A percentile compares a stretch with the other conserved stretches of the same genome.
phyloP scores from a whole-genome alignment of 2,797 vertebrate genomes.

The Phyllotis vaccarum region DNA sequence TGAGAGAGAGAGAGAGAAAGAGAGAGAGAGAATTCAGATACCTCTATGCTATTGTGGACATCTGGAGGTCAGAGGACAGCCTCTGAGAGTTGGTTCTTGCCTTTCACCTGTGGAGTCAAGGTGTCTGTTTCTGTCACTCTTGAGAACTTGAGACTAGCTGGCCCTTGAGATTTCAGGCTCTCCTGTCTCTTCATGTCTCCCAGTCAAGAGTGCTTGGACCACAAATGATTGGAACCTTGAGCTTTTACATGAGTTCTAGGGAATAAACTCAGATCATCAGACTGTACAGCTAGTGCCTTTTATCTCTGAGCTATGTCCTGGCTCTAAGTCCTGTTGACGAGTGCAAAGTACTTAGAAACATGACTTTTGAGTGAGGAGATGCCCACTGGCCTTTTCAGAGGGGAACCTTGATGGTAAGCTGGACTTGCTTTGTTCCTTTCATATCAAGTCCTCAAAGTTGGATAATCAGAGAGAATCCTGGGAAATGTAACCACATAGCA shows the following conservation, averaged over 20 bases:
- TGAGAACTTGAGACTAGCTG: not conserved
- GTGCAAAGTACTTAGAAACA: not conserved
- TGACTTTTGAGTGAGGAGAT: not conserved
- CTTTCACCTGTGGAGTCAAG: not conserved
- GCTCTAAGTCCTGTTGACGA: not conserved
- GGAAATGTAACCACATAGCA: not conserved
- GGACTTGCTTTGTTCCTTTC: not conserved
- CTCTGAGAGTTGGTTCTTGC: not conserved
- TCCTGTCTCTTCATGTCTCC: too few relatives aligned
- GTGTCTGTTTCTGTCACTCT: not conserved
- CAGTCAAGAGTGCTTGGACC: not conserved
- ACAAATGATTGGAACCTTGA: too few relatives aligned
- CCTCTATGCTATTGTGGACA: not conserved
- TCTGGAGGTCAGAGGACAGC: not conserved
- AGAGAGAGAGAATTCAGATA: too few relatives aligned
- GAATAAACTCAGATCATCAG: not conserved
- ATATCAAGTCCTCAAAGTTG: not conserved
- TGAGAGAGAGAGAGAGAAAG: not conserved
- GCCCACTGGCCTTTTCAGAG: not conserved
- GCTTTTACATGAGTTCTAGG: not conserved
- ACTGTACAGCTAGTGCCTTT: not conserved
- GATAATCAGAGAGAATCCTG: conserved; percentile 6
- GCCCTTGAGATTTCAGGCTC: not conserved
- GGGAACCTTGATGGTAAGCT: not conserved
- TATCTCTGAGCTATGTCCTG: not conserved